phyloP scores from a whole-genome alignment of 2,888 invertebrate species.

The Nemurella pictetii region DNA sequence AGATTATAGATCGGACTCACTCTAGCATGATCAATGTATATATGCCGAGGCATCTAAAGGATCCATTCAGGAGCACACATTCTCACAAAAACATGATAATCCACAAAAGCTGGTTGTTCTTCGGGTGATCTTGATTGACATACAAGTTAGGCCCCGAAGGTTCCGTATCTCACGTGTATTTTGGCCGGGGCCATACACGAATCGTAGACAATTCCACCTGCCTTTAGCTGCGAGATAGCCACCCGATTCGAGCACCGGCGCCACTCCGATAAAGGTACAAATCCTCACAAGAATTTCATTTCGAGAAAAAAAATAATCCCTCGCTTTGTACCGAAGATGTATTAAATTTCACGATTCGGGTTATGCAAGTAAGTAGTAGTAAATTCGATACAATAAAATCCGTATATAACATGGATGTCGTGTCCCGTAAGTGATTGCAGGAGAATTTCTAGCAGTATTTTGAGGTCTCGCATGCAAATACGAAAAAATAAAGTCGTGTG shows the following conservation, averaged over 20 bases:
- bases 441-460: neutral
- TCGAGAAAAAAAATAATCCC: neutral
- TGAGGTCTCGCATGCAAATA: neutral
- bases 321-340: neutral
- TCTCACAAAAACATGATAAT: neutral
- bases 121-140: slow-evolving; percentile 20
- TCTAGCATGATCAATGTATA: neutral
- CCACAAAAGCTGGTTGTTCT: slow-evolving; percentile 17
- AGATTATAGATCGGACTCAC: neutral
- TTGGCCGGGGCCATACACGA: neutral
- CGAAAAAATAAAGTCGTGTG: neutral
- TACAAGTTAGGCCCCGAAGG: neutral
- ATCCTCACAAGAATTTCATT: slow-evolving; percentile 3
- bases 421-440: neutral
- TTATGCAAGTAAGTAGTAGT: neutral
- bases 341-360: neutral
- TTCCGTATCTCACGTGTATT: neutral
- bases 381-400: neutral
- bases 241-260: neutral
- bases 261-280: neutral
- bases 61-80: slow-evolving; percentile 4
- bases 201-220: neutral
- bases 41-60: too few relatives aligned
- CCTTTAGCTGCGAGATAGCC: neutral
- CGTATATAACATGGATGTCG: neutral